Conservation (phyloP, 2,888 invertebrate species). For the Atrina japonica region DNA sequence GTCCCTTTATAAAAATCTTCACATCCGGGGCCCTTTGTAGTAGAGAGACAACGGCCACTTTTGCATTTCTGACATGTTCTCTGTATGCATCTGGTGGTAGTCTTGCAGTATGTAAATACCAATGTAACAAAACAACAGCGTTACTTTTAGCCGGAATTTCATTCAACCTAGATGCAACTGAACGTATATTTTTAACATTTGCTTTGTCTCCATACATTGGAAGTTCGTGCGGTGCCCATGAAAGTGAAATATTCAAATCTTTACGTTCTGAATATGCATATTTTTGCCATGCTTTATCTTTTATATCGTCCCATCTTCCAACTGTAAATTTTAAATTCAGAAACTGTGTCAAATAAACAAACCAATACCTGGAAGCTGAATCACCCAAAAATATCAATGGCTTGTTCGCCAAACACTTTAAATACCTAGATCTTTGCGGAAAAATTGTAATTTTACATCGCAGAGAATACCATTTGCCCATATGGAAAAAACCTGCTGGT, state of each 20-base stretch:
- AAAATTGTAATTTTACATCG: background rate
- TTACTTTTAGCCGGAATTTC: conserved; percentile 14
- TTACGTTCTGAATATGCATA: conserved; percentile 15
- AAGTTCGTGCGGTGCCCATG: conserved; percentile 26
- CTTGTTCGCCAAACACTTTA: conserved; percentile 4
- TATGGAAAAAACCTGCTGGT: conserved; percentile 25
- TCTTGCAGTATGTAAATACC: conserved; percentile 26
- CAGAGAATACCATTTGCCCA: background rate
- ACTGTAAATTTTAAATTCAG: conserved; percentile 10
- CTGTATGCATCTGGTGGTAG: background rate
- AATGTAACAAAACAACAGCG: conserved; percentile 18
- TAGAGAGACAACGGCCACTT: background rate
- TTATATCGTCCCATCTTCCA: conserved; percentile 6
- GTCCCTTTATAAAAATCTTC: conserved; percentile 20
- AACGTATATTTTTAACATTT: conserved; percentile 6
- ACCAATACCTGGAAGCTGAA: conserved; percentile 25
- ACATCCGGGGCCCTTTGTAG: background rate
- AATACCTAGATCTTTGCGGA: background rate
- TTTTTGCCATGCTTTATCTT: conserved; percentile 25
- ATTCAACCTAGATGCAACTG: conserved; percentile 10
- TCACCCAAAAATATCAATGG: conserved; percentile 12
- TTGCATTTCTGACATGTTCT: conserved; percentile 28
- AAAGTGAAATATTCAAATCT: background rate
- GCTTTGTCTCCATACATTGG: conserved; percentile 17
- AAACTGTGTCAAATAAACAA: conserved; percentile 2